These are phyloP conservation scores for Ptyas mucosa DNA, from an alignment of 2,113 vertebrate species.

Conservation along the genomic window DNA sequence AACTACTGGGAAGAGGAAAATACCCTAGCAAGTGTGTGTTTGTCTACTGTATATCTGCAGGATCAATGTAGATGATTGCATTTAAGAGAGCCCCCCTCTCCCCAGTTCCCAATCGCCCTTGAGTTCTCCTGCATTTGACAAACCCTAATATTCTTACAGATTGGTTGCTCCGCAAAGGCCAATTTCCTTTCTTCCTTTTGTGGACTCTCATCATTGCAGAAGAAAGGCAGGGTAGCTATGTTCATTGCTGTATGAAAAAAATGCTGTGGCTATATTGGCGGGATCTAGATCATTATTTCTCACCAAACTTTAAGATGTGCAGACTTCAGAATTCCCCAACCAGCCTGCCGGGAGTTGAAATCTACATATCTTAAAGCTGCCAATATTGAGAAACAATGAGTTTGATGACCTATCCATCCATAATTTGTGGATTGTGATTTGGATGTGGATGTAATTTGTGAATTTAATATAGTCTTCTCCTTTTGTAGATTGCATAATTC, in stretches of 20 bases:
- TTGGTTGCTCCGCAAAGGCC: not conserved
- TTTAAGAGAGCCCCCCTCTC: not conserved
- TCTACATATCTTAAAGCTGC: not conserved
- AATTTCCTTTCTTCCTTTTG: not conserved
- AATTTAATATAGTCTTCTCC: not conserved
- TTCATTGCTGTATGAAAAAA: not conserved
- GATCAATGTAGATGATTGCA: not conserved
- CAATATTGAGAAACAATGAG: not conserved
- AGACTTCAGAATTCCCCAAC: not conserved
- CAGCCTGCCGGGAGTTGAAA: not conserved
- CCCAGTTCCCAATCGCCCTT: not conserved
- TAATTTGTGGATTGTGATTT: not conserved
- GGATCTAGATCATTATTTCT: not conserved
- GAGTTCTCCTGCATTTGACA: not conserved
- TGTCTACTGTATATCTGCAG: not conserved
- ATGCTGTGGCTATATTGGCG: not conserved
- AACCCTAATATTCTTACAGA: not conserved
- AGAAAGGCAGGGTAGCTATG: not conserved
- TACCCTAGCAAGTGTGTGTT: not conserved
- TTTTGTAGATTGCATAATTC: not conserved
- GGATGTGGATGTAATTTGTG: no score
- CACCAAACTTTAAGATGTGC: not conserved
- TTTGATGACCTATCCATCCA: not conserved
- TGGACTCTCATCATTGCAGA: not conserved
- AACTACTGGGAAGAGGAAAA: constrained; percentile 6